Conservation (phyloP, 64 coral and sea anemone genomes). For the Cladopsammia gracilis region DNA sequence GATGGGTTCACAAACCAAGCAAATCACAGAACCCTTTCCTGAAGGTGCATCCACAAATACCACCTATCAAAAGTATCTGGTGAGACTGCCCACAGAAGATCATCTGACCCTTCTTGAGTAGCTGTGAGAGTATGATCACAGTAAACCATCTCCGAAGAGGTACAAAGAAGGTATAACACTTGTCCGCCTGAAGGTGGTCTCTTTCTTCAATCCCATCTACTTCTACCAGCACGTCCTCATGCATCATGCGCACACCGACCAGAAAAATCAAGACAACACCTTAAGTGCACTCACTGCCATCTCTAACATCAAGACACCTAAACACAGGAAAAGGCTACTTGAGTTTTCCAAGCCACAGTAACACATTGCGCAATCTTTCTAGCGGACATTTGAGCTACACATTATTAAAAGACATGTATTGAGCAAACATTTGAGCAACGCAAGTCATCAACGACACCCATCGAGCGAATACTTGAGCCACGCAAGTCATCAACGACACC, state of each 20-base stretch:
- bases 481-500: too few relatives aligned
- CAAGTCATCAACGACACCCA: too few relatives aligned
- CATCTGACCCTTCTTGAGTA: background rate
- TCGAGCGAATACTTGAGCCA: too few relatives aligned
- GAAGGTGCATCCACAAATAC: background rate
- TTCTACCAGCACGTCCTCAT: slow-evolving; percentile 41
- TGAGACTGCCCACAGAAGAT: background rate
- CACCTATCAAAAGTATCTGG: background rate
- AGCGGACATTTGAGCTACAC: too few relatives aligned
- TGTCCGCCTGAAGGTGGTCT: slow-evolving; percentile 19
- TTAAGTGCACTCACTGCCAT: too few relatives aligned
- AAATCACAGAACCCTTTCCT: background rate
- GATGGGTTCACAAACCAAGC: background rate
- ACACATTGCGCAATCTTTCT: too few relatives aligned
- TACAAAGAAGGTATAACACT: background rate
- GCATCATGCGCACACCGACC: background rate
- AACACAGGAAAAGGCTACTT: too few relatives aligned
- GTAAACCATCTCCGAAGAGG: background rate
- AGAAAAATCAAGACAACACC: too few relatives aligned
- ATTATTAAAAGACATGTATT: too few relatives aligned
- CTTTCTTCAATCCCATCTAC: slow-evolving; percentile 32
- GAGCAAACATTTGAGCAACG: too few relatives aligned
- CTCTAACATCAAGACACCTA: too few relatives aligned
- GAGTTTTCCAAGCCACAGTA: too few relatives aligned
- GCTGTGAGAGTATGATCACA: background rate